phyloP scores from a whole-genome alignment of 2,888 invertebrate species.

The Pteria penguin region DNA sequence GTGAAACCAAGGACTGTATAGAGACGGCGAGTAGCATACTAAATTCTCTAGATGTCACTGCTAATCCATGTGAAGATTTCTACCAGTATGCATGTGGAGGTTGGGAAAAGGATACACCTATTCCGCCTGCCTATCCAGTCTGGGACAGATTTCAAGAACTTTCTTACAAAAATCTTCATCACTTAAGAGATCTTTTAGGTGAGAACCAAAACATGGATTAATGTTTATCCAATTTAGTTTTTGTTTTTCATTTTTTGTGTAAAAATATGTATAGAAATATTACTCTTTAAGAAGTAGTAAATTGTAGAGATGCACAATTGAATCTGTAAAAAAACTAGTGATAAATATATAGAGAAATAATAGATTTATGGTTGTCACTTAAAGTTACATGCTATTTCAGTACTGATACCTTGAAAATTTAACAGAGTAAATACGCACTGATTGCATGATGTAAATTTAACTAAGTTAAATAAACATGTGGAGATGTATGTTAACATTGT shows the following conservation, averaged over 20 bases:
- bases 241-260: neutral
- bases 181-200: constrained; percentile 71
- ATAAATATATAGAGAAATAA: too few relatives aligned
- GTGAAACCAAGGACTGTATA: constrained; percentile 67
- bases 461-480: too few relatives aligned
- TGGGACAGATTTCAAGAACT: constrained; percentile 74
- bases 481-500: too few relatives aligned
- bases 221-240: neutral
- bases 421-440: too few relatives aligned
- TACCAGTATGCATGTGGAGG: constrained; percentile 75
- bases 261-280: neutral
- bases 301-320: neutral
- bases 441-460: too few relatives aligned
- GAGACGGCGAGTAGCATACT: constrained; percentile 67
- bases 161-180: constrained; percentile 69
- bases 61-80: constrained; percentile 71
- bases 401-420: too few relatives aligned
- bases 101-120: constrained; percentile 70
- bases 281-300: neutral
- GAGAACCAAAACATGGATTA: constrained; percentile 12
- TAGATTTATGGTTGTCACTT: too few relatives aligned
- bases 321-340: too few relatives aligned
- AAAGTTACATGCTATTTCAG: too few relatives aligned
- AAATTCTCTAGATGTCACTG: constrained; percentile 63
- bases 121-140: constrained; percentile 70